phyloP scores from a whole-genome alignment of 1,140 invertebrate genomes.

The Cecropterus lyciades region DNA sequence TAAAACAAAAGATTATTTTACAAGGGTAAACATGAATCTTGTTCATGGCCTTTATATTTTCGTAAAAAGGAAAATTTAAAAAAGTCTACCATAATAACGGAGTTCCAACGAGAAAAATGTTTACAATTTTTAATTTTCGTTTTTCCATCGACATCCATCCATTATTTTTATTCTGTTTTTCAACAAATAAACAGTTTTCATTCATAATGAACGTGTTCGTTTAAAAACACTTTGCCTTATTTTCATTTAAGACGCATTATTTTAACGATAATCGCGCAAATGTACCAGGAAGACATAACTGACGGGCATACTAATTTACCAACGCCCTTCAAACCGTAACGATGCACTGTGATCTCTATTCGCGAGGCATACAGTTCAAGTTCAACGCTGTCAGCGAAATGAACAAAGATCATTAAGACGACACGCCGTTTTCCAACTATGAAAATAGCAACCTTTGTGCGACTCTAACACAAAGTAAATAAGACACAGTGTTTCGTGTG shows the following conservation, averaged over 20 bases:
- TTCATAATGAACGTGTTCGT: neutral
- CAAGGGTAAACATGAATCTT: too few relatives aligned
- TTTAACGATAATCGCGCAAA: constrained; percentile 46
- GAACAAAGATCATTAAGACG: constrained; percentile 16
- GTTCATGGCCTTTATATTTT: too few relatives aligned
- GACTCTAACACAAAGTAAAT: constrained; percentile 32
- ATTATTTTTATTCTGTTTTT: neutral
- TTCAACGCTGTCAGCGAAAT: constrained; percentile 36
- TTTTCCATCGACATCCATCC: too few relatives aligned
- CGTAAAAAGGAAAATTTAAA: too few relatives aligned
- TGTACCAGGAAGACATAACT: constrained; percentile 59
- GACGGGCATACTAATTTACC: constrained; percentile 38
- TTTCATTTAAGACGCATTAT: constrained; percentile 30
- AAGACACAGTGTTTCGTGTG: constrained; percentile 37
- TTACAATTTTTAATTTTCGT: too few relatives aligned
- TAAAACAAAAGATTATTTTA: too few relatives aligned
- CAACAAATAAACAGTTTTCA: neutral
- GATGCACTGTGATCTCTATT: constrained; percentile 41
- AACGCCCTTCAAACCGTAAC: constrained; percentile 35
- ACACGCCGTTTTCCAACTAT: constrained; percentile 38
- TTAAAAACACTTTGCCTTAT: constrained; percentile 8
- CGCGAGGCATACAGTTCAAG: constrained; percentile 43
- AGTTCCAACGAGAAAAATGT: too few relatives aligned
- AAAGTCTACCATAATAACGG: too few relatives aligned
- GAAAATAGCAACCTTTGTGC: constrained; percentile 34